A percentile compares a stretch with the other conserved stretches of the same genome.
phyloP scores from a whole-genome alignment of 1,140 invertebrate genomes.

The Solenopsis invicta region DNA sequence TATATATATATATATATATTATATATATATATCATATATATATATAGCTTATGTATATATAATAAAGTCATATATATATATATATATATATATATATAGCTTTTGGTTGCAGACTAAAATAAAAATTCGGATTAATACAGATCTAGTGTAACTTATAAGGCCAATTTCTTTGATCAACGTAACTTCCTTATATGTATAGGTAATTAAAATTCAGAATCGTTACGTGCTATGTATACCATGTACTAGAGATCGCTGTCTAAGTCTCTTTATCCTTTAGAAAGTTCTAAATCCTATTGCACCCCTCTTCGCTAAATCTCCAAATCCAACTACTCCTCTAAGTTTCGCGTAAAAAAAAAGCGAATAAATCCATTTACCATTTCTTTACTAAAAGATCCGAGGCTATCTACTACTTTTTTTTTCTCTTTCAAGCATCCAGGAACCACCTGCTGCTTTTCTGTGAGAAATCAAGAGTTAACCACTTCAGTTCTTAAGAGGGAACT shows the following conservation, averaged over 20 bases:
- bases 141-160: neutral
- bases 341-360: constrained; percentile 30
- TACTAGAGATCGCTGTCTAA: neutral
- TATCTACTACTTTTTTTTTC: constrained; percentile 38
- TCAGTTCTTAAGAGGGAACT: constrained; percentile 13
- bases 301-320: constrained; percentile 40
- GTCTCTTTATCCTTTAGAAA: constrained; percentile 22
- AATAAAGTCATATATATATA: no score
- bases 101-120: neutral
- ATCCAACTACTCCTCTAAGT: constrained; percentile 37
- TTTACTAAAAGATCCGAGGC: constrained; percentile 30
- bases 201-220: neutral
- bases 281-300: constrained; percentile 35
- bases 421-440: constrained; percentile 35
- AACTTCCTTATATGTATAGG: neutral
- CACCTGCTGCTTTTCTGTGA: constrained; percentile 58
- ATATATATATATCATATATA: no score
- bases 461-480: constrained; percentile 52
- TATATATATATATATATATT: no score
- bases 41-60: no score
- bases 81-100: no score
- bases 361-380: constrained; percentile 59
- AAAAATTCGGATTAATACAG: neutral
- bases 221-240: neutral
- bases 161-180: neutral